Percentiles rank a stretch among this genome's conserved stretches.
Evolutionary conservation across 2,797 vertebrate species (phyloP).

Genomic region (Pseudochromis fuscus): DNA sequence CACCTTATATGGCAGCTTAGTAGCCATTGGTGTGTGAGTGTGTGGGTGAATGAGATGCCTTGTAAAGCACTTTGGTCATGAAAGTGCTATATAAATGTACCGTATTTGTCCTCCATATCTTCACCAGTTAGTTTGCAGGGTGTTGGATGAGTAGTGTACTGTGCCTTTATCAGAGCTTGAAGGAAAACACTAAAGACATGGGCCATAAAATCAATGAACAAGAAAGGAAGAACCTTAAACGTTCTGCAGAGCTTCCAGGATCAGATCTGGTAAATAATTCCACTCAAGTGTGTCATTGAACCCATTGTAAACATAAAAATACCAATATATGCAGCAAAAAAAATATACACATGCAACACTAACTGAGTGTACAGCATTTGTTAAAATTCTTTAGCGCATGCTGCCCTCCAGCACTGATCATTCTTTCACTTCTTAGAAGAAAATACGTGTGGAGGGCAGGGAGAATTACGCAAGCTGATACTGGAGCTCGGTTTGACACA

Average conservation of each 20-base stretch:
- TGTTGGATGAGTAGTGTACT: no score
- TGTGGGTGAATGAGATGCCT: no score
- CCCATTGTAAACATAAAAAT: background rate
- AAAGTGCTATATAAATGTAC: no score
- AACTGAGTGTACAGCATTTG: background rate
- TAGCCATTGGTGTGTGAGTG: no score
- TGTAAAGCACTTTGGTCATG: no score
- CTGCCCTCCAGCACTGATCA: background rate
- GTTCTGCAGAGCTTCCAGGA: background rate
- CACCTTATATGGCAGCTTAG: no score
- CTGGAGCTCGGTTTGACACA: background rate
- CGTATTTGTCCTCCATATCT: no score
- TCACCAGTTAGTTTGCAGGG: no score
- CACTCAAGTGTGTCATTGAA: background rate
- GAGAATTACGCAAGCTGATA: conserved; percentile 2
- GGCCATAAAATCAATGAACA: no score
- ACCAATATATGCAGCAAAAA: background rate
- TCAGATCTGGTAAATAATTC: background rate
- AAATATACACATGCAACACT: no score
- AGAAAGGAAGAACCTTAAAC: background rate
- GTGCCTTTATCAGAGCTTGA: no score
- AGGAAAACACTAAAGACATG: no score
- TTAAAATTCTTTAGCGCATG: background rate
- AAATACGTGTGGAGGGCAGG: background rate
- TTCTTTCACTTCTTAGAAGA: background rate